A percentile compares a stretch with the other conserved stretches of the same genome.
Evolutionary conservation across 2,888 invertebrate species (phyloP).

Genomic region (Drosophila greeni): DNA sequence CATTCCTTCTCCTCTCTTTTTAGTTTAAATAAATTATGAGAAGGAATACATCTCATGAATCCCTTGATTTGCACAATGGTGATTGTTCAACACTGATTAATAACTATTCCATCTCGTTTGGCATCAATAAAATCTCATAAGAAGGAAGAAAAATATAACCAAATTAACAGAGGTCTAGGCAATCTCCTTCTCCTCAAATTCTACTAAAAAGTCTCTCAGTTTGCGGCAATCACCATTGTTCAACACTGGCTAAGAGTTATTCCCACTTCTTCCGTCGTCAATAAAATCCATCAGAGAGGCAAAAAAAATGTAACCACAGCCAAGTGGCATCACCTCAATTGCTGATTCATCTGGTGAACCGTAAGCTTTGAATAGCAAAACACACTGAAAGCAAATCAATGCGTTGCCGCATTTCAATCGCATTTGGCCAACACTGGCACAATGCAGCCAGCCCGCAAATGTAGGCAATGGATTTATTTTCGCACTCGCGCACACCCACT

Average conservation of each 20-base stretch:
- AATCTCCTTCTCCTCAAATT: background rate
- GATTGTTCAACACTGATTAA: background rate
- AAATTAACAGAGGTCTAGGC: background rate
- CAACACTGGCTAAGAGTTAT: background rate
- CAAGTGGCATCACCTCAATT: slow-evolving; percentile 23
- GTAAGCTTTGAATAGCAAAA: slow-evolving; percentile 39
- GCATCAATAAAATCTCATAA: background rate
- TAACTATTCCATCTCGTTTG: background rate
- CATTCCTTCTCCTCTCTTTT: too few relatives aligned
- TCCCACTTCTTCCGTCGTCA: background rate
- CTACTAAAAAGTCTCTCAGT: background rate
- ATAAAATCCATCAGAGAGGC: background rate
- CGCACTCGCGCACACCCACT: slow-evolving; percentile 5
- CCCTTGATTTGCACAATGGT: too few relatives aligned
- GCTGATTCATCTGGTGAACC: slow-evolving; percentile 39
- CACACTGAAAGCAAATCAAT: slow-evolving; percentile 28
- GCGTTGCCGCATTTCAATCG: slow-evolving; percentile 47
- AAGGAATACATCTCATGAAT: too few relatives aligned
- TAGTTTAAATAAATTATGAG: too few relatives aligned
- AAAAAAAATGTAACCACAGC: slow-evolving; percentile 20
- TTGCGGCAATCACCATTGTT: background rate
- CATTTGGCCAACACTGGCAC: slow-evolving; percentile 33
- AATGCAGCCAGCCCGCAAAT: slow-evolving; percentile 42
- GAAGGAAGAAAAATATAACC: background rate
- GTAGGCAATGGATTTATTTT: slow-evolving; percentile 59